Conservation (phyloP, 2,888 invertebrate species). For the Acanthopleura granulata region DNA sequence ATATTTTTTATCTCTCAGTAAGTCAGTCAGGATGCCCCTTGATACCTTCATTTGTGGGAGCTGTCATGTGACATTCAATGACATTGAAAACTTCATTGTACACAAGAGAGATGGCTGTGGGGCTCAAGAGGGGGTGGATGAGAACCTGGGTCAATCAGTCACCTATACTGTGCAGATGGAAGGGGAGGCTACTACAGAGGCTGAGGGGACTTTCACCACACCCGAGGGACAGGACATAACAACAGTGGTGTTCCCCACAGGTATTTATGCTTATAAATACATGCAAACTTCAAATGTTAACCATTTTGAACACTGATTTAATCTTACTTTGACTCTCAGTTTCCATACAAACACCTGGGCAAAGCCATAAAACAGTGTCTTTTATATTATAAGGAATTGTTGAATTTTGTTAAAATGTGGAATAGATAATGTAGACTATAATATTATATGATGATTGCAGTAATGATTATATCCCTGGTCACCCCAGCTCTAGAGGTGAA, state of each 20-base stretch:
- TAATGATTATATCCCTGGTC: too few relatives aligned
- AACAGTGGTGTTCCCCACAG: not conserved
- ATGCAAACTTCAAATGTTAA: too few relatives aligned
- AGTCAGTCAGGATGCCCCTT: conserved; percentile 41
- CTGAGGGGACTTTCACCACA: not conserved
- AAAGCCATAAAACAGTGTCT: too few relatives aligned
- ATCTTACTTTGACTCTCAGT: too few relatives aligned
- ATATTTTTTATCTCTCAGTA: not conserved
- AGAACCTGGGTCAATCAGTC: not conserved
- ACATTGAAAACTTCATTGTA: conserved; percentile 61
- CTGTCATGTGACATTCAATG: conserved; percentile 61
- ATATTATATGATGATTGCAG: too few relatives aligned
- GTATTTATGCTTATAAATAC: not conserved
- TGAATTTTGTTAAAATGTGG: too few relatives aligned
- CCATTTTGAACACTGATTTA: too few relatives aligned
- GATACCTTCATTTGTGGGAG: conserved; percentile 67
- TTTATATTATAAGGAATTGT: too few relatives aligned
- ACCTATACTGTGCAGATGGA: conserved; percentile 8
- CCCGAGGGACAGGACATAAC: not conserved
- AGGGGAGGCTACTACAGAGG: not conserved
- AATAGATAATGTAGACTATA: too few relatives aligned
- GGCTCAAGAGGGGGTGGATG: not conserved
- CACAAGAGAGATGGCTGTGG: conserved; percentile 60
- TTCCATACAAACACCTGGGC: too few relatives aligned
- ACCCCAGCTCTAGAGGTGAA: too few relatives aligned